phyloP scores from a whole-genome alignment of 2,888 invertebrate species.

The Polydesmus complanatus region DNA sequence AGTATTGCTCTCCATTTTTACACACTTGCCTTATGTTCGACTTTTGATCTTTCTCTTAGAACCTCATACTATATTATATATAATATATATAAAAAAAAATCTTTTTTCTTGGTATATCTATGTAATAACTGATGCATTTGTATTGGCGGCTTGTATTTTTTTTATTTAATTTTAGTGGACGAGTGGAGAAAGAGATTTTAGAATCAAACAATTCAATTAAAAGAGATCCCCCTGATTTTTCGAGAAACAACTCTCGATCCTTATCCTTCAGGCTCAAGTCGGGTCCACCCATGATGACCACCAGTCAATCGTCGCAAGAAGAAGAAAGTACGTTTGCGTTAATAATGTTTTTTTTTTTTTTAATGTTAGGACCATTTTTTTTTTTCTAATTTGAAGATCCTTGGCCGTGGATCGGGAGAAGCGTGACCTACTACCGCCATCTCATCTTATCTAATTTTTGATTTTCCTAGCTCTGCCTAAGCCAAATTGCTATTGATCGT shows the following conservation, averaged over 20 bases:
- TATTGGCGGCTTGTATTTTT: background rate
- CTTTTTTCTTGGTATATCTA: too few relatives aligned
- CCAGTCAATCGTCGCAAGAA: conserved; percentile 19
- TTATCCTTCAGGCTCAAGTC: conserved; percentile 21
- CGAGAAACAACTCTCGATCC: conserved; percentile 19
- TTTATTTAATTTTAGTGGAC: conserved; percentile 60
- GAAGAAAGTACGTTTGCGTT: conserved; percentile 9
- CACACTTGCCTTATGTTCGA: background rate
- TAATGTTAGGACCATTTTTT: too few relatives aligned
- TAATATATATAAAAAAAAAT: too few relatives aligned
- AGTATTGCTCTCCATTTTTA: background rate
- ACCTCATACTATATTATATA: too few relatives aligned
- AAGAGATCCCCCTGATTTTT: conserved; percentile 30
- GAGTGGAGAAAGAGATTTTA: conserved; percentile 80
- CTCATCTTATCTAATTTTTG: too few relatives aligned
- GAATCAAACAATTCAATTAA: conserved; percentile 44
- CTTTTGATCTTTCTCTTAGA: conserved; percentile 6
- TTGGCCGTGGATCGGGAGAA: too few relatives aligned
- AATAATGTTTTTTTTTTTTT: too few relatives aligned
- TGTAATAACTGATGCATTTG: background rate
- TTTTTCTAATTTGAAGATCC: too few relatives aligned
- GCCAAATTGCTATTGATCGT: too few relatives aligned
- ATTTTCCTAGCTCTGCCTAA: too few relatives aligned
- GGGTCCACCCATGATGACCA: conserved; percentile 13
- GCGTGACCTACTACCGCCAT: too few relatives aligned